phyloP scores from a whole-genome alignment of 2,888 invertebrate species.

The Heliconius cydno region DNA sequence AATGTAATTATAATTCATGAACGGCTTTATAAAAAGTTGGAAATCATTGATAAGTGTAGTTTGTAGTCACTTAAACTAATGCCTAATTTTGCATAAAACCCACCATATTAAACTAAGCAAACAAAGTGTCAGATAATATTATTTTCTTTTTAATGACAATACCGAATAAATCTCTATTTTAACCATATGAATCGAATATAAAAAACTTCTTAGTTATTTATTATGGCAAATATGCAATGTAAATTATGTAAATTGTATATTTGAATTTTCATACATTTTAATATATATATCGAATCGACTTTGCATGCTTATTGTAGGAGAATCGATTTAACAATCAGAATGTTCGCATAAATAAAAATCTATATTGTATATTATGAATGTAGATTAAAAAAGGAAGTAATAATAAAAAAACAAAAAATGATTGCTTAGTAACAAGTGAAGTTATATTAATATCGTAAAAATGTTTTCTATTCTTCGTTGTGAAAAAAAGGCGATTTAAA shows the following conservation, averaged over 20 bases:
- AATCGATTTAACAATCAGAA: background rate
- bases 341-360: background rate
- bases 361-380: background rate
- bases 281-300: background rate
- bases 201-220: background rate
- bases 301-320: background rate
- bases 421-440: background rate
- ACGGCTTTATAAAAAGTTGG: constrained; percentile 4
- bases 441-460: background rate
- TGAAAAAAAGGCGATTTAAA: background rate
- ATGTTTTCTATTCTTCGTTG: background rate
- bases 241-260: constrained; percentile 24
- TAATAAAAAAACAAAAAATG: background rate
- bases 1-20: constrained; percentile 1
- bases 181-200: background rate
- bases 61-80: background rate
- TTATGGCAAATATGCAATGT: constrained; percentile 1
- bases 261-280: constrained; percentile 2
- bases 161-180: background rate
- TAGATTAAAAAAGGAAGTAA: constrained; percentile 1
- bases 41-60: constrained; percentile 2
- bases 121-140: background rate
- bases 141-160: background rate
- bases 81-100: constrained; percentile 10
- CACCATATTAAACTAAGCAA: background rate